Percentiles rank a stretch among this genome's conserved stretches.
Conservation (phyloP, 2,113 vertebrate genomes). For the Aspiorhynchus laticeps region DNA sequence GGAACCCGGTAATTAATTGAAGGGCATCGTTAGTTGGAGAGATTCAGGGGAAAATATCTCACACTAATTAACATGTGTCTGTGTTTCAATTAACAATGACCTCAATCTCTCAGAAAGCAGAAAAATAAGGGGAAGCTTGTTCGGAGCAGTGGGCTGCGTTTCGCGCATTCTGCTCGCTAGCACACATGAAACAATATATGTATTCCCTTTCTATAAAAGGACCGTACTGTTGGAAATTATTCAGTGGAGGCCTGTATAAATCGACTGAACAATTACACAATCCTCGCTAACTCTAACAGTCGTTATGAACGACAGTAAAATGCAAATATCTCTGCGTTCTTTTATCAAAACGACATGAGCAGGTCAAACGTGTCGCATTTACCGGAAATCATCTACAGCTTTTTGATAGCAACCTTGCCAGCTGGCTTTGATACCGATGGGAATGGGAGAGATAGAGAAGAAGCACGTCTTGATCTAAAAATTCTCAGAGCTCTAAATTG, state of each 20-base stretch:
- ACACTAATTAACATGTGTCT: slow-evolving; percentile 68
- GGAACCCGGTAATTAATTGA: slow-evolving; percentile 17
- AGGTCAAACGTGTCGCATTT: background rate
- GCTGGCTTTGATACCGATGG: slow-evolving; percentile 12
- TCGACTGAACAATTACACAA: background rate
- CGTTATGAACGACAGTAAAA: background rate
- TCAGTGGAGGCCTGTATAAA: background rate
- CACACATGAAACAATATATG: slow-evolving; percentile 36
- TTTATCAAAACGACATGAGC: slow-evolving; percentile 6
- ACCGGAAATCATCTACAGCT: background rate
- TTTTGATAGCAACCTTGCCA: slow-evolving; percentile 26
- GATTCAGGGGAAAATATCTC: slow-evolving; percentile 41
- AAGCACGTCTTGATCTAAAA: background rate
- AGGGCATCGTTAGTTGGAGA: slow-evolving; percentile 22
- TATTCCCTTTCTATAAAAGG: slow-evolving; percentile 27
- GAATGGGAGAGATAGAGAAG: background rate
- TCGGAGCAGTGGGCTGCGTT: background rate
- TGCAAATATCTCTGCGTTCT: background rate
- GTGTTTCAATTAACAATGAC: slow-evolving; percentile 67
- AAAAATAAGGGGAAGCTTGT: slow-evolving; percentile 42
- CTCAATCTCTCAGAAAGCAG: slow-evolving; percentile 53
- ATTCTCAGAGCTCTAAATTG: slow-evolving; percentile 36
- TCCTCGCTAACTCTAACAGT: background rate
- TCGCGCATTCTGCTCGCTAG: background rate
- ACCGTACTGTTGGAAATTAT: slow-evolving; percentile 1